Percentiles rank a stretch among this genome's conserved stretches.
phyloP scores from a whole-genome alignment of 2,113 vertebrate genomes.

The Recurvirostra avosetta region DNA sequence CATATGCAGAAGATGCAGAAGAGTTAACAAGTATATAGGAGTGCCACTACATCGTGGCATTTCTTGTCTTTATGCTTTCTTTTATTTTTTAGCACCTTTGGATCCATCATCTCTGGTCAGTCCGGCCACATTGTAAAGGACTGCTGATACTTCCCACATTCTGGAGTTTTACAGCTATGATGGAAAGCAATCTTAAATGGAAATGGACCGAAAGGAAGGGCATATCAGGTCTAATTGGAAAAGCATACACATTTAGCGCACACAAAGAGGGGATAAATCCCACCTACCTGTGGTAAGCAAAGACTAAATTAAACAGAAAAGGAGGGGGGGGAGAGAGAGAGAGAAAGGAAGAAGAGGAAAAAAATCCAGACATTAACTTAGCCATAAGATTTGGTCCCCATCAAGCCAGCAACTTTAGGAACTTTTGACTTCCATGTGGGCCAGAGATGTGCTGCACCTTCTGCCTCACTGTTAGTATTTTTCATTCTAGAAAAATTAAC shows the following conservation, averaged over 20 bases:
- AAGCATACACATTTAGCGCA: background rate
- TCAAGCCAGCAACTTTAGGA: background rate
- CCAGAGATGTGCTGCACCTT: background rate
- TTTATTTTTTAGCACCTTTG: background rate
- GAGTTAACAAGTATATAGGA: background rate
- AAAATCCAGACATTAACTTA: background rate
- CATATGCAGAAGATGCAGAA: background rate
- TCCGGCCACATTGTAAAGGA: background rate
- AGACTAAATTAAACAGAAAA: background rate
- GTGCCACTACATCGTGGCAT: background rate
- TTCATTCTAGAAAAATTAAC: background rate
- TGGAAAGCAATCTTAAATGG: background rate
- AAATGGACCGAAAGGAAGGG: background rate
- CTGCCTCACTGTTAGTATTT: background rate
- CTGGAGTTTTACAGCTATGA: background rate
- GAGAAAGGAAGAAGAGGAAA: background rate
- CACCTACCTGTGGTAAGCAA: background rate
- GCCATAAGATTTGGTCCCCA: background rate
- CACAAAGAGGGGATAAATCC: background rate
- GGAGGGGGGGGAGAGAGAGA: rapidly evolving
- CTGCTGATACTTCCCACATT: background rate
- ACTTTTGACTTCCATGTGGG: background rate
- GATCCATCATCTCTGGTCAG: background rate
- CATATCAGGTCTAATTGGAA: background rate
- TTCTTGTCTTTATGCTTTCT: background rate